phyloP scores from a whole-genome alignment of 92 coral and sea anemone genomes.

The Zoanthus solanderi region DNA sequence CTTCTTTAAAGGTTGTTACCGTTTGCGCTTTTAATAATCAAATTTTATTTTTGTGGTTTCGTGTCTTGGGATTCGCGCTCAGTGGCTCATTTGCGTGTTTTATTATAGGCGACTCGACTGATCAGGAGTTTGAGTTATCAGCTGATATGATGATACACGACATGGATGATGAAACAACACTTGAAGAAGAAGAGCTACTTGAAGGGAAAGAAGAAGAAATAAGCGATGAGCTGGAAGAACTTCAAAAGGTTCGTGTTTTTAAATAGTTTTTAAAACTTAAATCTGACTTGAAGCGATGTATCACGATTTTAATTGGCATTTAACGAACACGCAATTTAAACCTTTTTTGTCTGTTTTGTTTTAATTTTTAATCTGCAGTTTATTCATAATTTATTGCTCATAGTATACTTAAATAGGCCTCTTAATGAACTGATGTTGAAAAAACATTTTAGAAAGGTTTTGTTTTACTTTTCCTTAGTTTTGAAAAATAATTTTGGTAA shows the following conservation, averaged over 20 bases:
- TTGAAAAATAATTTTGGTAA: neutral
- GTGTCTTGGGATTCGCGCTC: neutral
- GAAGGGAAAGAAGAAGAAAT: conserved; percentile 89
- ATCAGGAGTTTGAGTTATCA: conserved; percentile 93
- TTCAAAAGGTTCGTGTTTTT: conserved; percentile 78
- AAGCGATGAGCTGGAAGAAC: conserved; percentile 86
- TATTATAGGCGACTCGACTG: conserved; percentile 80
- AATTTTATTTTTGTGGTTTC: conserved; percentile 20
- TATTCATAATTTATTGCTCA: neutral
- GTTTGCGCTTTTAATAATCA: neutral
- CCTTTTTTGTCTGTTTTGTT: neutral
- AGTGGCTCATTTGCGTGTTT: neutral
- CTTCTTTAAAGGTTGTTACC: neutral
- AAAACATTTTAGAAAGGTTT: neutral
- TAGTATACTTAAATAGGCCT: neutral
- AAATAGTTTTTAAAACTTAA: conserved; percentile 29
- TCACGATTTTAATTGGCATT: neutral
- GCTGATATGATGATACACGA: conserved; percentile 96
- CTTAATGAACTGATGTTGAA: neutral
- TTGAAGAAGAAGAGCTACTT: conserved; percentile 95
- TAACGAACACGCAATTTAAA: neutral
- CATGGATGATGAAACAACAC: conserved; percentile 95
- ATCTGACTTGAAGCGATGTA: neutral
- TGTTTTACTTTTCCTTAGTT: neutral
- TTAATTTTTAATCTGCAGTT: neutral